A percentile compares a stretch with the other conserved stretches of the same genome.
Conservation (phyloP, 1,140 invertebrate species). For the Metopolophium dirhodum region DNA sequence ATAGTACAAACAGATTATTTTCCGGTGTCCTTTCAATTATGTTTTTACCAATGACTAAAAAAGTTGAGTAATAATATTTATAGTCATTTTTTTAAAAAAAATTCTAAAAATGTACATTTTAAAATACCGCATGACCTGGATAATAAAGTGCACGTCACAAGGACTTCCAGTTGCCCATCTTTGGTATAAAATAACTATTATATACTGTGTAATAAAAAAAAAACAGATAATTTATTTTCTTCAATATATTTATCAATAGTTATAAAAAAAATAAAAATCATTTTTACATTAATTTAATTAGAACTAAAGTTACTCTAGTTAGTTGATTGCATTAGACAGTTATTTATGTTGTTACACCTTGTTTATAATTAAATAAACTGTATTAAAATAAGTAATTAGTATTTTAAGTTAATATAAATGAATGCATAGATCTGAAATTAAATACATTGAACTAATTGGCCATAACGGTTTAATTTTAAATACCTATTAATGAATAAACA, state of each 20-base stretch:
- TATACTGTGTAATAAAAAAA: not conserved
- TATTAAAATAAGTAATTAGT: not conserved
- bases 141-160: not conserved
- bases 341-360: not conserved
- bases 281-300: not conserved
- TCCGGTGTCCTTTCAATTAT: not conserved
- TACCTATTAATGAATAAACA: not conserved
- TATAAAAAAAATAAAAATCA: not conserved
- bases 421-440: not conserved
- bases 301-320: not conserved
- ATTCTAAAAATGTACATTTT: not conserved
- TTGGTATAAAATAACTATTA: not conserved
- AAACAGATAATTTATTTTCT: not conserved
- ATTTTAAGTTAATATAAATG: not conserved
- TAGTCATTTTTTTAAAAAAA: not conserved
- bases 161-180: not conserved
- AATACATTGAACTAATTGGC: not conserved
- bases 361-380: not conserved
- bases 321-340: not conserved
- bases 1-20: too few species aligned
- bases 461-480: not conserved
- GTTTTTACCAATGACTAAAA: not conserved
- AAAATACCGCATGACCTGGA: not conserved
- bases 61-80: not conserved
- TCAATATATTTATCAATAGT: not conserved